Base-by-base conservation (phyloP, 1,140 invertebrate genomes). In the Brachionus sp. region DNA sequence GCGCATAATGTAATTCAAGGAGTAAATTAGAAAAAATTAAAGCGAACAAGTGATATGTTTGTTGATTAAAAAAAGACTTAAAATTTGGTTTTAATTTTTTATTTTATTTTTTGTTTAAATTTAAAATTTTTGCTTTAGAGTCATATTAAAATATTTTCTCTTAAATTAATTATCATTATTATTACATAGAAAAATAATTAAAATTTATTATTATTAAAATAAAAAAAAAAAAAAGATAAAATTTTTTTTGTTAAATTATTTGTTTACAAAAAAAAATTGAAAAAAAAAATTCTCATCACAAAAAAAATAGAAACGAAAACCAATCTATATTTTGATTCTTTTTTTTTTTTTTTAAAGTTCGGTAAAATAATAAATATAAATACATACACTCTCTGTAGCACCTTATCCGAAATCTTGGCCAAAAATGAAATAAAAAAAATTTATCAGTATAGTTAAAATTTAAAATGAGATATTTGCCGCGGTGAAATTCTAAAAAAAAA, bases 231-330 rank as follows among this genome's bases (percentile, higher is more conserved):
- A 70, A 70, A 19, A 39, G 29, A 70, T 70, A 70, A 70, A 70
- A 70, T 39, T 70, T 39, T 39, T n/a, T 68, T n/a, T 6, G 12
- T 39, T 37, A 70, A 70, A 19, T 70, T 39, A 57, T 6, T 57
- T 19, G 16, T 19, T 19, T 19, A 57, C 16, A 70, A 70, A 37
- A 70, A 70, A 70, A 23, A 70, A 19, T 37, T 16, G 13, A 13
- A 33, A 42, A 70, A 70, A 37, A 70, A 70, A 37, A 70, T 70
- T 70, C 66, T 70, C 66, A 70, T 70, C 66, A 70, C 66, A 70
- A 70, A 16, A 29, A 29, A 70, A 70, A 70, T 9, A 33, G 25
- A 70, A 70, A 70, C 66, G 66, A 70, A 70, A 70, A 70, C 66
- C 66, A 70, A 57, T 19, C 19, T 70, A 35, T 10, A 39, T n/a